Base-by-base conservation (phyloP, 2,888 invertebrate species). In the Dorcus parallelipipedus region DNA sequence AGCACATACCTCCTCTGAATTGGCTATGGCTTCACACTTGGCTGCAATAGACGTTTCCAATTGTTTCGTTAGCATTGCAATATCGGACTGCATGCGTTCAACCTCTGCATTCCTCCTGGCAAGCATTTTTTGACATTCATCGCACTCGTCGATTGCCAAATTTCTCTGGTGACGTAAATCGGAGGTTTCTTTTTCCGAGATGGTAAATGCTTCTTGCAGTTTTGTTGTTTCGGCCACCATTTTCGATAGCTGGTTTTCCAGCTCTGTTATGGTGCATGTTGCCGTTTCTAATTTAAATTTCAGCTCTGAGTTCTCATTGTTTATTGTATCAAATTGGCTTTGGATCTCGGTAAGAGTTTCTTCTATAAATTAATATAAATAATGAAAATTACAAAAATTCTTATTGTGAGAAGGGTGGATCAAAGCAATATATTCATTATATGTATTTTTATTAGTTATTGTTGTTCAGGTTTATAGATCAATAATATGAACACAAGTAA, bases 1-100 rank as follows among this genome's bases (percentile, higher is more conserved):
- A 63, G 91, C 89, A 68, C 89, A 86, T 41, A 93, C 83, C 78
- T 94, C 94, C 76, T 93, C 91, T 59, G 88, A 82, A 64, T 89
- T 84, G 5, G 89, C 86, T 51, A 93, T 76, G 0, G 92, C 91
- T 78, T 93, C 91, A 79, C 91, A 93, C 80, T 94, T 95, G 2
- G 90, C 85, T 67, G 86, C 84, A 61, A 92, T 87, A 20, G 93
- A 89, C 51, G 83, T 76, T 67, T 88, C 85, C 39, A 95, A 76
- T 76, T 93, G 92, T 66, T 85, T 83, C n/a, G 88, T 85, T 53
- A 93, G 78, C 2, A 85, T 80, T 48, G 82, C 80, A 62, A 91
- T 78, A 74, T 90, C 93, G 3, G 84, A 81, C 67, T 86, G 86
- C 58, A 91, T 76, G 52, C 89, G 82, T 72, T 91, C 89, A 42